Evolutionary conservation across 2,113 vertebrate genomes (phyloP).

Genomic region (Lophotis ruficrista): DNA sequence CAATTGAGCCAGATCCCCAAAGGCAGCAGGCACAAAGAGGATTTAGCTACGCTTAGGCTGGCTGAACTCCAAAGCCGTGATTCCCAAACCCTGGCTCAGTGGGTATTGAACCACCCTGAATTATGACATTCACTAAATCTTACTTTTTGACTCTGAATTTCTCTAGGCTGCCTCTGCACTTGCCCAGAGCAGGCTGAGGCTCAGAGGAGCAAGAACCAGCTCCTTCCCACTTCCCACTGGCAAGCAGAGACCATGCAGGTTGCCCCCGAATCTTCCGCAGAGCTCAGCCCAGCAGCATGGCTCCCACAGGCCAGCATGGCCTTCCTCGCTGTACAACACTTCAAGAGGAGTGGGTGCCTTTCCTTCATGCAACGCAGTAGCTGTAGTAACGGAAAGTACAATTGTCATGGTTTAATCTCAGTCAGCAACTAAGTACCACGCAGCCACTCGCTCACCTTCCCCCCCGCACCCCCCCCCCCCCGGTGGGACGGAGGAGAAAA

Average conservation of each 20-base stretch:
- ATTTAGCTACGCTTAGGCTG: not conserved
- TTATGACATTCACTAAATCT: not conserved
- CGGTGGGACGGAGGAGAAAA: no score
- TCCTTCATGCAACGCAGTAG: not conserved
- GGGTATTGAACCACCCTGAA: not conserved
- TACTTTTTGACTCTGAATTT: no score
- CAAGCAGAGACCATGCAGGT: not conserved
- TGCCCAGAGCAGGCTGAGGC: not conserved
- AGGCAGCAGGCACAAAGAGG: not conserved
- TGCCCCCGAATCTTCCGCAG: rapidly evolving
- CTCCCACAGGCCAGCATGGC: not conserved
- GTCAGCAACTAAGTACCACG: no score
- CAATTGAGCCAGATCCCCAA: not conserved
- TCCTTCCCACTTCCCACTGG: not conserved
- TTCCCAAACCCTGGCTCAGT: not conserved
- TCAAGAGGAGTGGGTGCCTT: not conserved
- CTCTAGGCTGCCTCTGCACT: not conserved
- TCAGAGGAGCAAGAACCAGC: not conserved
- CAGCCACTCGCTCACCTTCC: no score
- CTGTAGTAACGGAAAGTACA: not conserved
- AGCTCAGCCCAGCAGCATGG: not conserved
- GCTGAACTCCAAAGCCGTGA: not conserved
- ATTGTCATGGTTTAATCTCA: no score
- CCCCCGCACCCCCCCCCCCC: no score
- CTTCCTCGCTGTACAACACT: not conserved